These are phyloP conservation scores for Chascanopsetta lugubris DNA, from an alignment of 2,113 vertebrate genomes.

Conservation along the genomic window DNA sequence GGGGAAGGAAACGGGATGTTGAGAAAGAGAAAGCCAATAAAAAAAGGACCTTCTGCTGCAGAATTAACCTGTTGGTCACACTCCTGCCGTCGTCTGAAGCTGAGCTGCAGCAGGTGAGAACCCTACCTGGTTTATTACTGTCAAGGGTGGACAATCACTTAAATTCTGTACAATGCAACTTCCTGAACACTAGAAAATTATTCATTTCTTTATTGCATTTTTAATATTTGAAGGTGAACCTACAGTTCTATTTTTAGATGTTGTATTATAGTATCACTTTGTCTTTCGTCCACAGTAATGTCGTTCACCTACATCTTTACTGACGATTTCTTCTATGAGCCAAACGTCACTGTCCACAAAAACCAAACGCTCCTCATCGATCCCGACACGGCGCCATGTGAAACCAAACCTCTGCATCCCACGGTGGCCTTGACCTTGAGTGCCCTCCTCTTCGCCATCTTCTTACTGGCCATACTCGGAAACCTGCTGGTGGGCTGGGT, in stretches of 20 bases:
- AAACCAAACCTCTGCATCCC: fast-evolving
- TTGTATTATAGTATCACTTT: neutral
- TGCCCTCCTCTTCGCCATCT: constrained; percentile 49
- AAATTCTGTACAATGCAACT: neutral
- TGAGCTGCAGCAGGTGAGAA: constrained; percentile 24
- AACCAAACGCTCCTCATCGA: neutral
- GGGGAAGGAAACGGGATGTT: constrained; percentile 33
- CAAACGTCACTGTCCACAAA: neutral
- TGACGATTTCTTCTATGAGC: fast-evolving
- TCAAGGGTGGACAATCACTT: neutral
- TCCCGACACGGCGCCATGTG: neutral
- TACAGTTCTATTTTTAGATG: neutral
- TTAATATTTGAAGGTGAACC: neutral
- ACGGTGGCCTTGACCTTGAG: neutral
- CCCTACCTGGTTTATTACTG: neutral
- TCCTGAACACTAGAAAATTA: neutral
- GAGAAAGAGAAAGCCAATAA: neutral
- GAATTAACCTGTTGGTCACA: fast-evolving
- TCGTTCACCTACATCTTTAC: fast-evolving
- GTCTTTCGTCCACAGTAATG: constrained; percentile 34
- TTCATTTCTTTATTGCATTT: neutral
- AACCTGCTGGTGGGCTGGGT: constrained; percentile 76
- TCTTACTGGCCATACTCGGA: constrained; percentile 74
- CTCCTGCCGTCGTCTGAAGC: neutral
- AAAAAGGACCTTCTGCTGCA: constrained; percentile 5